Evolutionary conservation across 2,797 vertebrate species (phyloP).

Genomic region (Chaetodon trifasciatus): DNA sequence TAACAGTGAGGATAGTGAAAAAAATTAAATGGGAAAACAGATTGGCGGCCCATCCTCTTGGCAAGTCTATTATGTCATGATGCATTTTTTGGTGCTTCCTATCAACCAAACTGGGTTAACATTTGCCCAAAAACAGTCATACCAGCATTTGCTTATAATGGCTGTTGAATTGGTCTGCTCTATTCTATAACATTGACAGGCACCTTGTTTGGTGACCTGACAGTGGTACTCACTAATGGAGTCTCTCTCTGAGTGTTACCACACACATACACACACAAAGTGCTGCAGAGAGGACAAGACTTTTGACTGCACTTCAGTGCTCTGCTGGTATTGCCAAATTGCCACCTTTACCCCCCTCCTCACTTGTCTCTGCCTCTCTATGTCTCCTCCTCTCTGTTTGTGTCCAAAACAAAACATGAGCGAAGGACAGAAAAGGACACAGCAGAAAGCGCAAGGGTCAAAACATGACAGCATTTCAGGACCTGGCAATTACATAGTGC

Average conservation of each 20-base stretch:
- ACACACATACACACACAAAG: slow-evolving; percentile 30
- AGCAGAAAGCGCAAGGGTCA: slow-evolving; percentile 31
- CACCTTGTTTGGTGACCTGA: slow-evolving; percentile 52
- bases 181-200: slow-evolving; percentile 22
- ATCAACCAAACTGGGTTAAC: neutral
- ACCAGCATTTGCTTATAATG: neutral
- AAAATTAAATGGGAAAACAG: too few species aligned
- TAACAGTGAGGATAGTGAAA: neutral
- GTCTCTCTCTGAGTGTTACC: slow-evolving; percentile 41
- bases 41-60: neutral
- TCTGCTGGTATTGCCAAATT: slow-evolving; percentile 69
- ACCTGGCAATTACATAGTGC: slow-evolving; percentile 34
- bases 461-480: slow-evolving; percentile 25
- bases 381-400: slow-evolving; percentile 23
- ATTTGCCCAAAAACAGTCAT: neutral
- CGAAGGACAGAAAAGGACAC: slow-evolving; percentile 61
- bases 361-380: slow-evolving; percentile 20
- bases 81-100: neutral
- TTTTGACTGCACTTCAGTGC: slow-evolving; percentile 65
- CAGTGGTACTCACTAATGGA: slow-evolving; percentile 59
- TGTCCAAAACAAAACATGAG: slow-evolving; percentile 54
- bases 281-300: slow-evolving; percentile 38
- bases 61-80: neutral
- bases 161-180: neutral
- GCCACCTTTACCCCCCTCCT: slow-evolving; percentile 54